These are phyloP conservation scores for Diaphora mendica DNA, from an alignment of 2,888 invertebrate genomes.

Conservation along the genomic window DNA sequence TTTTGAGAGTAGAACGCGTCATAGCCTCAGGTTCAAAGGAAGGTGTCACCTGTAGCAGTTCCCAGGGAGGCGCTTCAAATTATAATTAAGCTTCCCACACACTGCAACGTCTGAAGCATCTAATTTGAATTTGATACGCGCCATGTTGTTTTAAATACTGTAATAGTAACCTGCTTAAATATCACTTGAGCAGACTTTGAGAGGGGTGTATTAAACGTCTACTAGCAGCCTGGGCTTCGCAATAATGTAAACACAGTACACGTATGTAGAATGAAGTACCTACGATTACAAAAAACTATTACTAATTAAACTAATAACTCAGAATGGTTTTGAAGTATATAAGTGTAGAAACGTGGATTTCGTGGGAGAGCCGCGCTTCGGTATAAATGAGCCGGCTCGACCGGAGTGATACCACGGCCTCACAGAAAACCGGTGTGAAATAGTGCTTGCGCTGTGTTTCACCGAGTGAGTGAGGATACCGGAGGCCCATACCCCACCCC, in stretches of 20 bases:
- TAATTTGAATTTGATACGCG: constrained; percentile 45
- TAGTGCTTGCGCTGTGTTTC: too few relatives aligned
- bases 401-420: too few relatives aligned
- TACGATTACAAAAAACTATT: background rate
- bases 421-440: too few relatives aligned
- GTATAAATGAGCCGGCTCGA: too few relatives aligned
- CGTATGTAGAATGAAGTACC: background rate
- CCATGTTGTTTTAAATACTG: constrained; percentile 15
- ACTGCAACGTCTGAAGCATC: constrained; percentile 33
- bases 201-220: background rate
- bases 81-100: constrained; percentile 46
- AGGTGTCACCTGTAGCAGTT: constrained; percentile 31
- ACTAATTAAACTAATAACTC: too few relatives aligned
- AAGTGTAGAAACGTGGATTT: too few relatives aligned
- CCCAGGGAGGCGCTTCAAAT: constrained; percentile 40
- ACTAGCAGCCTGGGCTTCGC: background rate
- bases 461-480: too few relatives aligned
- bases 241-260: background rate
- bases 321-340: background rate
- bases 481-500: too few relatives aligned
- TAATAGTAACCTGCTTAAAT: constrained; percentile 7
- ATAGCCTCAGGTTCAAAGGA: constrained; percentile 3
- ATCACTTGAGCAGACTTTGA: background rate
- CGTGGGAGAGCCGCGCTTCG: too few relatives aligned
- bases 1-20: background rate